phyloP scores from a whole-genome alignment of 2,888 invertebrate species.

The Cataglyphis altisquamis region DNA sequence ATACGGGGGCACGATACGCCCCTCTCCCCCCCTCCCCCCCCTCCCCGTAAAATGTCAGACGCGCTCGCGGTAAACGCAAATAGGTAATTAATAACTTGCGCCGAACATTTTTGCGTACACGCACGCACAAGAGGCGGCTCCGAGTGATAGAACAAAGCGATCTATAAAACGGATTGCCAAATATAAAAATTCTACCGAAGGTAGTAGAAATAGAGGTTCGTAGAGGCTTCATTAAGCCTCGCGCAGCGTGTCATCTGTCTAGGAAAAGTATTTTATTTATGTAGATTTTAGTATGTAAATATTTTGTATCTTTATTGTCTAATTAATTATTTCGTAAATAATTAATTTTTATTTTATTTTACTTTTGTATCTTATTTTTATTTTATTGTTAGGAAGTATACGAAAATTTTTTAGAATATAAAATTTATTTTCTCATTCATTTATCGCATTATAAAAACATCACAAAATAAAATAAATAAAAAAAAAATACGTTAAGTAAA shows the following conservation, averaged over 20 bases:
- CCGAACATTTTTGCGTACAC: constrained; percentile 13
- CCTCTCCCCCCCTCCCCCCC: no score
- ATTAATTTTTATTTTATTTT: no score
- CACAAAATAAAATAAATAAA: no score
- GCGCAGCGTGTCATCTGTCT: not conserved
- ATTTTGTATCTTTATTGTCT: not conserved
- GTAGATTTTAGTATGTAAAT: not conserved
- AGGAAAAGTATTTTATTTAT: not conserved
- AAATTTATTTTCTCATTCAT: not conserved
- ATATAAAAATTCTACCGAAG: not conserved
- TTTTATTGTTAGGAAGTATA: not conserved
- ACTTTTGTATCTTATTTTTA: no score
- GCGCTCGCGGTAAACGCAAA: constrained; percentile 25
- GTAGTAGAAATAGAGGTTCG: not conserved
- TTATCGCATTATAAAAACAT: no score
- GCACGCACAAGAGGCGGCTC: not conserved
- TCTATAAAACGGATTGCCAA: not conserved
- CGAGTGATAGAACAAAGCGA: constrained; percentile 7
- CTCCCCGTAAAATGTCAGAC: constrained; percentile 35
- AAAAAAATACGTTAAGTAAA: no score
- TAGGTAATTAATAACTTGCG: constrained; percentile 37
- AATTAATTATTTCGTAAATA: no score
- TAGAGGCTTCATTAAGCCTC: not conserved
- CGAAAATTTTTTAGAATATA: no score
- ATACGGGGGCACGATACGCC: not conserved